Conservation (phyloP, 2,113 vertebrate species). For the Amphiprion percula region DNA sequence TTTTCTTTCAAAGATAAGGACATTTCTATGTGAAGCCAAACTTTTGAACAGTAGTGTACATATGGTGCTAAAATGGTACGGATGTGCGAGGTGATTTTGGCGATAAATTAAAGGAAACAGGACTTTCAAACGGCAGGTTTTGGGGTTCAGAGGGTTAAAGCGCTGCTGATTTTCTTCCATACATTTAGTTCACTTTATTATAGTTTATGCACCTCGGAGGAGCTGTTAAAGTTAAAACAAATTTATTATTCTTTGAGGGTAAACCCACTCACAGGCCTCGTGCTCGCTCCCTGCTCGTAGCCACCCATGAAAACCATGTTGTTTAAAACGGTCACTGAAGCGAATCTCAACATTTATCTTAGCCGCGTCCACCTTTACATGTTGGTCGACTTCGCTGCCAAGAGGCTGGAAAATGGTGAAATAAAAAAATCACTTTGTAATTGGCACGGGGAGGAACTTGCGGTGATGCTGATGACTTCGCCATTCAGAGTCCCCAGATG, state of each 20-base stretch:
- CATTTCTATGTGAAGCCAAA: no score
- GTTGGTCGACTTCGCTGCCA: conserved; percentile 29
- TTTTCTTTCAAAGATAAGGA: no score
- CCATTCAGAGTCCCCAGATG: conserved; percentile 49
- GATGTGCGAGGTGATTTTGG: no score
- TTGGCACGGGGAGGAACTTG: conserved; percentile 41
- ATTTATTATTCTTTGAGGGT: conserved; percentile 10
- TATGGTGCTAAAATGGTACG: no score
- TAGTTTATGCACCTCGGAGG: not conserved
- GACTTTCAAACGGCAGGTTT: no score
- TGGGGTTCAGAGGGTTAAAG: no score
- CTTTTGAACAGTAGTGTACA: no score
- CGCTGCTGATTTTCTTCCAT: not conserved
- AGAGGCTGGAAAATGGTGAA: conserved; percentile 42
- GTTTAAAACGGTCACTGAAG: conserved; percentile 59
- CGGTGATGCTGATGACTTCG: conserved; percentile 52
- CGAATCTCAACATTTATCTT: conserved; percentile 69
- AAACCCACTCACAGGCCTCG: not conserved
- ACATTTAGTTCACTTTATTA: not conserved
- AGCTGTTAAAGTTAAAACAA: not conserved
- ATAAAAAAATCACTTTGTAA: conserved; percentile 38
- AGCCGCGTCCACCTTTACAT: conserved; percentile 47
- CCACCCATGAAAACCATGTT: conserved; percentile 51
- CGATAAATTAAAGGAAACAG: no score
- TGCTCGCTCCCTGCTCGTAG: conserved; percentile 1